Evolutionary conservation across 2,888 invertebrate genomes (phyloP).

Genomic region (Synanthedon andrenaeformis): DNA sequence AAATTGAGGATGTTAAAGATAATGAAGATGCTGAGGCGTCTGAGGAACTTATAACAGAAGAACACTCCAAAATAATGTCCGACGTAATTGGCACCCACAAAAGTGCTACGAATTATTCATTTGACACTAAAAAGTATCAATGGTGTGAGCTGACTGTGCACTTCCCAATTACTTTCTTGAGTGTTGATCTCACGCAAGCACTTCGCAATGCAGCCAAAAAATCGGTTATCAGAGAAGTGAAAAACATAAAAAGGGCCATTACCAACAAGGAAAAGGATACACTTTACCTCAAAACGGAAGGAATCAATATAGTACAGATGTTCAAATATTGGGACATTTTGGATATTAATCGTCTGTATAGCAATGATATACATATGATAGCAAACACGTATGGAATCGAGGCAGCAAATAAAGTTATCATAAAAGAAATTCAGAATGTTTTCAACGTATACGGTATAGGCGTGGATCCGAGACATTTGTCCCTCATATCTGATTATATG

Average conservation of each 20-base stretch:
- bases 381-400: conserved; percentile 95
- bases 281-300: conserved; percentile 90
- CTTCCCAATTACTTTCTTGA: conserved; percentile 64
- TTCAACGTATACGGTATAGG: conserved; percentile 97
- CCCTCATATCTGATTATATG: conserved; percentile 97
- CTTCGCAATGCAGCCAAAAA: conserved; percentile 77
- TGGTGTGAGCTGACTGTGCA: conserved; percentile 89
- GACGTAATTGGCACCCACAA: conserved; percentile 47
- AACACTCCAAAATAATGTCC: conserved; percentile 38
- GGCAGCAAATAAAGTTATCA: conserved; percentile 91
- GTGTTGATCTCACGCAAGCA: conserved; percentile 80
- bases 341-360: conserved; percentile 85
- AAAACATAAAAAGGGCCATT: conserved; percentile 86
- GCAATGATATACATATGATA: conserved; percentile 94
- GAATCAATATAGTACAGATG: conserved; percentile 93
- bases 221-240: conserved; percentile 83
- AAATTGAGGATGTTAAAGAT: conserved; percentile 27
- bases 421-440: conserved; percentile 95
- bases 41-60: conserved; percentile 20
- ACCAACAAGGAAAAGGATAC: conserved; percentile 76
- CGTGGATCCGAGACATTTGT: conserved; percentile 94
- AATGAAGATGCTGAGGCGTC: conserved; percentile 36
- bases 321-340: conserved; percentile 83
- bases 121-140: conserved; percentile 78
- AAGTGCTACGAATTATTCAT: conserved; percentile 75